Base-by-base conservation (phyloP, 2,888 invertebrate species). In the Metellina segmentata region DNA sequence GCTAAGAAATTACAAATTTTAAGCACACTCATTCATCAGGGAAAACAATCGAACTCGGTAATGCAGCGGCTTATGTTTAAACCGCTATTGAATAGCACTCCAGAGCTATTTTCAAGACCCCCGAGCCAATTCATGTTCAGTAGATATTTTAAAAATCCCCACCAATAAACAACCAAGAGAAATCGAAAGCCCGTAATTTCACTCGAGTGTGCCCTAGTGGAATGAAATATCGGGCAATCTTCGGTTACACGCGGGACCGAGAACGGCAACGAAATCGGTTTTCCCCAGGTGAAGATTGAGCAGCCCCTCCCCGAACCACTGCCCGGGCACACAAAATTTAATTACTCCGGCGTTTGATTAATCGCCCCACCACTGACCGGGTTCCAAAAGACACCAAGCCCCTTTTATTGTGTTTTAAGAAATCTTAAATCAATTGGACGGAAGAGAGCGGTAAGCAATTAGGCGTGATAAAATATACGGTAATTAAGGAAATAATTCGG, bases 401-500 rank as follows among this genome's bases (percentile, higher is more conserved):
- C 85, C n/a, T 78, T 85, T 85, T 85, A 85, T 85, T 85, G 85
- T 79, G 79, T 81, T 75, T 81, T 72, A 75, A 81, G 61, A 70
- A 81, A 74, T 85, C 85, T 53, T 90, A 81, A 90, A 90, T 90
- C 90, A 85, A 81, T 85, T 85, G 85, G 72, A 81, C 79, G 51
- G 74, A 77, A 77, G 83, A 71, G 74, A 70, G 79, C 19, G 19
- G 34, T 81, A 48, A 69, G 72, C 90, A 90, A 90, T 90, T 90
- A 90, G 79, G 52, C 49, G 19, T 85, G 72, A 81, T 85, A 79
- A 85, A 85, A 81, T 85, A 75, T 74, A 81, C 78, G 81, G 85
- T 81, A 90, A 90, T 90, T 90, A 90, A 90, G 81, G 48, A 90
- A 85, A 90, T 85, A 90, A 85, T 81, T 90, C 85, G 48, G 53